Percentiles rank a stretch among this genome's conserved stretches.
These are phyloP conservation scores for Terrapene triunguis DNA, from an alignment of 2,113 vertebrate genomes.

Conservation along the genomic window DNA sequence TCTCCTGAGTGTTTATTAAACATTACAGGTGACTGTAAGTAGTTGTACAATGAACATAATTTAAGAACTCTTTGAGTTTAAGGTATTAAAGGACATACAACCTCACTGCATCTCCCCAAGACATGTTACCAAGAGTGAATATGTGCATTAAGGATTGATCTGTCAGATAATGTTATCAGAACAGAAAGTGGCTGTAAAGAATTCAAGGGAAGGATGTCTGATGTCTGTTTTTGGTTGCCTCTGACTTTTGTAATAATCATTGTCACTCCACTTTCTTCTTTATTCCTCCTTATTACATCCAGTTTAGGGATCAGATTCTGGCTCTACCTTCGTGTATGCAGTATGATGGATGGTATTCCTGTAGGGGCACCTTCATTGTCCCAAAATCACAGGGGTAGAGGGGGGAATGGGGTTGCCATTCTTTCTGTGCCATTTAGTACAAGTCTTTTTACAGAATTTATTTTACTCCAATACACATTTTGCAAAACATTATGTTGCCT, in stretches of 20 bases:
- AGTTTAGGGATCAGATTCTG: background rate
- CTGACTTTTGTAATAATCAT: conserved; percentile 6
- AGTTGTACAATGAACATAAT: background rate
- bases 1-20: background rate
- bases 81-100: background rate
- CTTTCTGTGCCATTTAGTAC: conserved; percentile 28
- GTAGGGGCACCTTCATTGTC: conserved; percentile 31
- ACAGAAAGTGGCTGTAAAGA: background rate
- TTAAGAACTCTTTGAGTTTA: background rate
- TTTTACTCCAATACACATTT: conserved; percentile 8
- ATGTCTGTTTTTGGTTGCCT: conserved; percentile 29
- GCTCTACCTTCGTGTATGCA: background rate
- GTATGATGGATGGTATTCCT: conserved; percentile 2
- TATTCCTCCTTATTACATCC: conserved; percentile 31
- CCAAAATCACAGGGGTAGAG: conserved; percentile 26
- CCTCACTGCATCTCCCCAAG: background rate
- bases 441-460: conserved; percentile 3
- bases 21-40: background rate
- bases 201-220: conserved; percentile 43
- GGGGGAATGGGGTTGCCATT: conserved; percentile 14
- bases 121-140: conserved; percentile 3
- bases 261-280: conserved; percentile 39
- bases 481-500: background rate
- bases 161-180: background rate
- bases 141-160: background rate